phyloP scores from a whole-genome alignment of 2,888 invertebrate species.

The Rugalucina vietnamica region DNA sequence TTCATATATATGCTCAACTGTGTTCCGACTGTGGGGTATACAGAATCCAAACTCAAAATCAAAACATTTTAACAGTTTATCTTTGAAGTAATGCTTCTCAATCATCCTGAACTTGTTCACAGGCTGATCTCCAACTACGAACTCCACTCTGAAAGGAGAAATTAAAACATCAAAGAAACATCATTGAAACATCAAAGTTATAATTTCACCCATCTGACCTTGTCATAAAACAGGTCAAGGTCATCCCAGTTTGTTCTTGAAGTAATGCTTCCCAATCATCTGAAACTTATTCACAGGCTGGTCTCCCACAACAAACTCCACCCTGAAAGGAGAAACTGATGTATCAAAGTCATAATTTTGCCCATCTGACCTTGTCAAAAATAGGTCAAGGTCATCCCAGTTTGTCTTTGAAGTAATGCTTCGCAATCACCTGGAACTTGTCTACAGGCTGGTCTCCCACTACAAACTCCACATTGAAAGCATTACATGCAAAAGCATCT shows the following conservation, averaged over 20 bases:
- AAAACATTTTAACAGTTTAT: conserved; percentile 97
- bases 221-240: no score
- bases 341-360: no score
- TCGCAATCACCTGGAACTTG: conserved; percentile 99
- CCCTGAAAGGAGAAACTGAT: conserved; percentile 87
- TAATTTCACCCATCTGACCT: no score
- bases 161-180: no score
- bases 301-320: conserved; percentile 98
- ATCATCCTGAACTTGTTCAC: conserved; percentile 99
- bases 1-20: conserved; percentile 99
- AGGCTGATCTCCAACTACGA: conserved; percentile 95
- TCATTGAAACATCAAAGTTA: no score
- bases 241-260: conserved; percentile 94
- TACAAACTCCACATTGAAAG: conserved; percentile 96
- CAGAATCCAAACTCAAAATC: conserved; percentile 99
- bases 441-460: conserved; percentile 95
- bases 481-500: no score
- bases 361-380: no score
- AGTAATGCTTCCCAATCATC: conserved; percentile 99
- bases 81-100: conserved; percentile 97
- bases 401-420: conserved; percentile 97
- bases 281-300: conserved; percentile 96
- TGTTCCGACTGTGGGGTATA: conserved; percentile 98
- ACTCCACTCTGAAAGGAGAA: conserved; percentile 92
- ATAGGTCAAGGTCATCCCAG: no score